Conservation (phyloP, 2,113 vertebrate genomes). For the Cottus gobio region DNA sequence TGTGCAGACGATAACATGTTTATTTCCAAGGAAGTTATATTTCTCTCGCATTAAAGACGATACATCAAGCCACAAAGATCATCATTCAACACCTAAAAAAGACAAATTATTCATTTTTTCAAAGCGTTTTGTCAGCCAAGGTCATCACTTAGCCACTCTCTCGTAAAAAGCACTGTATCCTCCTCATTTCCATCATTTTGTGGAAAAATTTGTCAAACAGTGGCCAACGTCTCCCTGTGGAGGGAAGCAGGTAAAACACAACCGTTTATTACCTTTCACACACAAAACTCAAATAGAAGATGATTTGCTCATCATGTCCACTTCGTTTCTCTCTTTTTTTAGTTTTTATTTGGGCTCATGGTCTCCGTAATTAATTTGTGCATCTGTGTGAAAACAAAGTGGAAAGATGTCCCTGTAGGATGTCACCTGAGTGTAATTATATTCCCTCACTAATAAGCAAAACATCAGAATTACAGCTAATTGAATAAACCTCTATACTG, state of each 20-base stretch:
- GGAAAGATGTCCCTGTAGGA: conserved; percentile 50
- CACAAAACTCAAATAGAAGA: not conserved
- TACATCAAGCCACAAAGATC: not conserved
- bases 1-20: not conserved
- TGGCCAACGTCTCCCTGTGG: not conserved
- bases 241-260: not conserved
- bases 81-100: conserved; percentile 9
- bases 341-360: conserved; percentile 7
- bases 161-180: not conserved
- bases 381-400: conserved; percentile 43
- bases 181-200: conserved; percentile 17
- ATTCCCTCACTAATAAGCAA: conserved; percentile 58
- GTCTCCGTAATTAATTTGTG: conserved; percentile 34
- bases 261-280: not conserved
- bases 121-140: not conserved
- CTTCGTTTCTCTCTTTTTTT: conserved; percentile 26
- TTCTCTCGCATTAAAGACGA: not conserved
- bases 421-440: conserved; percentile 45
- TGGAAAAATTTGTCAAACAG: not conserved
- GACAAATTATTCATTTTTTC: conserved; percentile 9
- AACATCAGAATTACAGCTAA: conserved; percentile 53
- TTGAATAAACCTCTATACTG: conserved; percentile 51
- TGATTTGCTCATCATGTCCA: not conserved
- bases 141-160: conserved; percentile 10
- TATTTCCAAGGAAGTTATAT: not conserved